Evolutionary conservation across 2,113 vertebrate genomes (phyloP), one percentile per base, ranked within the genome.

Genomic region (Varanus salvator): DNA sequence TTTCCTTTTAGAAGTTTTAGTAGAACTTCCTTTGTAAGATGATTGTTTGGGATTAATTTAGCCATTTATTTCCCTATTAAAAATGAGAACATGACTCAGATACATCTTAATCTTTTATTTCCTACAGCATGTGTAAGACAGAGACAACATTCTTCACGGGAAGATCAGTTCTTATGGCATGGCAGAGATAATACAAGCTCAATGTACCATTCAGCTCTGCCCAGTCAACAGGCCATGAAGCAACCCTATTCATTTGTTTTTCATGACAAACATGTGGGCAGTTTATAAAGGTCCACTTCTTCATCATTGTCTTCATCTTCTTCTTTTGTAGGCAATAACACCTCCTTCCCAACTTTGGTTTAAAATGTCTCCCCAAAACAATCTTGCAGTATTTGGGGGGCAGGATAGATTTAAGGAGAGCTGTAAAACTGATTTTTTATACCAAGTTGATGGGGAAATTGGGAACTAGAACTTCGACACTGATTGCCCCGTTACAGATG

Each of bases 71-170:
- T 34, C 27, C 50, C 31, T 34, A 5, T 21, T n/a, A n/a, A 17
- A 52, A 17, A 4, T 54, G 78, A 80, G 9, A 31, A 27, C 25
- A 80, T 80, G 50, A 17, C 25, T 80, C 27, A 80, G 12, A 60
- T 69, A n/a, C 21, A 23, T n/a, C 74, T 68, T 50, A 74, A 31
- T n/a, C 29, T 57, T 54, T 54, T 75, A 25, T 84, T 86, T 23
- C 17, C 8, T 74, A 25, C 21, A 54, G 69, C 54, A 9, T 29
- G 71, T 31, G 72, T 52, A 14, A 14, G 14, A 57, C 38, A 85
- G 29, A 66, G 19, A 85, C 38, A 90, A n/a, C 44, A 50, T 29
- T 76, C 54, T 90, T 78, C 88, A 77, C 72, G 82, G 50, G 31
- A n/a, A 29, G 57, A 31, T 86, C 48, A 85, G 71, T 52, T 31